phyloP scores from a whole-genome alignment of 2,888 invertebrate genomes.

The Dromius quadrimaculatus region DNA sequence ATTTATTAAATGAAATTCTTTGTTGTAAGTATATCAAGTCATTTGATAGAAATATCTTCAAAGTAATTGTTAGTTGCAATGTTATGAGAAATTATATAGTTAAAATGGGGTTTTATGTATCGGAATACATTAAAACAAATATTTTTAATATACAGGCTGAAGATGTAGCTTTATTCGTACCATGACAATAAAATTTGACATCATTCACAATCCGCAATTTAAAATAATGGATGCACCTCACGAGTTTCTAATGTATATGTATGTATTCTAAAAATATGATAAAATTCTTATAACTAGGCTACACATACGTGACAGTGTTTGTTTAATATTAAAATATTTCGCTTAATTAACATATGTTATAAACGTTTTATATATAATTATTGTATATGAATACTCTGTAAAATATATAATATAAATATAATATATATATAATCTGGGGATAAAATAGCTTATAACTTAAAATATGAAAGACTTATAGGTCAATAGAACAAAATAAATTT shows the following conservation, averaged over 20 bases:
- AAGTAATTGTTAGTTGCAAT: too few relatives aligned
- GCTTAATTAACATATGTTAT: constrained; percentile 48
- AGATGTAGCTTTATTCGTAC: constrained; percentile 49
- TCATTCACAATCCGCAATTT: constrained; percentile 47
- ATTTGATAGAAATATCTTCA: too few relatives aligned
- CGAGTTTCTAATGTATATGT: constrained; percentile 47
- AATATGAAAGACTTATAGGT: constrained; percentile 50
- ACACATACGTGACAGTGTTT: constrained; percentile 51
- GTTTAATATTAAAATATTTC: constrained; percentile 53
- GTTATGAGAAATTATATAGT: too few relatives aligned
- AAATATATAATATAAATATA: constrained; percentile 61
- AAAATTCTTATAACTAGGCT: constrained; percentile 51
- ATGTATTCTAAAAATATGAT: constrained; percentile 52
- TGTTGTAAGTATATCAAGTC: too few relatives aligned
- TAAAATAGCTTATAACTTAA: constrained; percentile 52
- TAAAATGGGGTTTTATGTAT: background rate
- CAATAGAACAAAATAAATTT: constrained; percentile 32
- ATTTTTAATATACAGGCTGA: constrained; percentile 29
- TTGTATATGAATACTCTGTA: constrained; percentile 66
- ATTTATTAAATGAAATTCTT: too few relatives aligned
- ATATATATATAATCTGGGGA: constrained; percentile 53
- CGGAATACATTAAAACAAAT: constrained; percentile 2
- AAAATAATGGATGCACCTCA: constrained; percentile 49
- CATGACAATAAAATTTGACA: constrained; percentile 48
- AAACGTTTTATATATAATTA: constrained; percentile 55